These are phyloP conservation scores for Apteryx mantelli DNA, from an alignment of 2,113 vertebrate genomes.

Conservation along the genomic window DNA sequence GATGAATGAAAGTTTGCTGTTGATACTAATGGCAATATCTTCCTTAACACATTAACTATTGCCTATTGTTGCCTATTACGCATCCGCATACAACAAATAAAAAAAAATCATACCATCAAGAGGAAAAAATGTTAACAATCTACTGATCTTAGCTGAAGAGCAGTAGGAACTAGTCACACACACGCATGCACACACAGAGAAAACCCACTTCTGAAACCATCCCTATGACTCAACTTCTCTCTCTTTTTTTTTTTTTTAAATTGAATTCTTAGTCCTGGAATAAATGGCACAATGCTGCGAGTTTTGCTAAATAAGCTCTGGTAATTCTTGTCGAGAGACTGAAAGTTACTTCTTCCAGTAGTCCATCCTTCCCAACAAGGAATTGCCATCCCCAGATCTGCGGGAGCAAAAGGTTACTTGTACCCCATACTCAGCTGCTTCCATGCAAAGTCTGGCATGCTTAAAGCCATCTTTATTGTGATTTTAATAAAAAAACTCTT, in stretches of 20 bases:
- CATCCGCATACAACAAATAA: too few species aligned
- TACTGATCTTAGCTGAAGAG: background rate
- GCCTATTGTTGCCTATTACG: background rate
- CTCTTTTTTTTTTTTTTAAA: background rate
- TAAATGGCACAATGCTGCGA: background rate
- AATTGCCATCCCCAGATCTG: background rate
- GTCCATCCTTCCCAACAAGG: background rate
- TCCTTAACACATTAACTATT: background rate
- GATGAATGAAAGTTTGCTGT: background rate
- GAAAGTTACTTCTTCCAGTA: background rate
- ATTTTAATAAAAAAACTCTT: background rate
- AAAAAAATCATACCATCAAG: background rate
- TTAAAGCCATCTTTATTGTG: background rate
- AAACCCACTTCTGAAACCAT: background rate
- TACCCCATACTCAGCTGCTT: background rate
- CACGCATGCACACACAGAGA: background rate
- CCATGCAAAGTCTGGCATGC: background rate
- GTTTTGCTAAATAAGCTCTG: background rate
- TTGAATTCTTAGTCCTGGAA: background rate
- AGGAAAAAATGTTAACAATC: background rate
- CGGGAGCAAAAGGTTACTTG: background rate
- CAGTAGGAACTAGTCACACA: background rate
- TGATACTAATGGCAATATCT: background rate
- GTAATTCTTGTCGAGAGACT: background rate
- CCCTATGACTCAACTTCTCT: background rate